phyloP scores from a whole-genome alignment of 2,113 vertebrate species.

The Catharus fuscescens region DNA sequence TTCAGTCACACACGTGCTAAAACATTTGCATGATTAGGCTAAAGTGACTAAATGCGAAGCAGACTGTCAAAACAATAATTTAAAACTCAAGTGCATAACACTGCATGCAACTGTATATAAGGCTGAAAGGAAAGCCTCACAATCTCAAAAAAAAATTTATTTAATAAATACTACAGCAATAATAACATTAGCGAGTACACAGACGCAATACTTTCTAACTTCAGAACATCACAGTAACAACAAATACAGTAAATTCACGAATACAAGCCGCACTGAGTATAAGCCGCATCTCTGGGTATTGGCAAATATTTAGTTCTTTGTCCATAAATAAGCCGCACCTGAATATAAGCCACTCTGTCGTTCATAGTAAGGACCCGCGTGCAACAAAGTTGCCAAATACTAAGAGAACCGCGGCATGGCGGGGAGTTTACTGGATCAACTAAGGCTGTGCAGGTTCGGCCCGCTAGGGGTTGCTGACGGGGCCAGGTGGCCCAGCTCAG shows the following conservation, averaged over 20 bases:
- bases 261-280: too few relatives aligned
- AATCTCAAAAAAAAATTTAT: neutral
- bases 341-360: too few relatives aligned
- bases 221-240: neutral
- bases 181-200: neutral
- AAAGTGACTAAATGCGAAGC: neutral
- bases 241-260: neutral
- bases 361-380: too few relatives aligned
- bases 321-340: too few relatives aligned
- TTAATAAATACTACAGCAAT: neutral
- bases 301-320: too few relatives aligned
- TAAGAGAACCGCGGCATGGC: too few relatives aligned
- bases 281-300: too few relatives aligned
- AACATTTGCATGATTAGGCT: neutral
- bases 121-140: neutral
- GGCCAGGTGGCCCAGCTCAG: too few relatives aligned
- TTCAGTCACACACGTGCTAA: neutral
- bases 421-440: too few relatives aligned
- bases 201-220: neutral
- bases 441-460: too few relatives aligned
- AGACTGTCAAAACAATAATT: conserved; percentile 27
- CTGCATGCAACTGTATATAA: neutral
- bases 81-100: neutral
- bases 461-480: too few relatives aligned
- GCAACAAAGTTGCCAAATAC: too few relatives aligned